These are phyloP conservation scores for Pipistrellus kuhlii DNA, from an alignment of 2,797 vertebrate species.

Conservation along the genomic window DNA sequence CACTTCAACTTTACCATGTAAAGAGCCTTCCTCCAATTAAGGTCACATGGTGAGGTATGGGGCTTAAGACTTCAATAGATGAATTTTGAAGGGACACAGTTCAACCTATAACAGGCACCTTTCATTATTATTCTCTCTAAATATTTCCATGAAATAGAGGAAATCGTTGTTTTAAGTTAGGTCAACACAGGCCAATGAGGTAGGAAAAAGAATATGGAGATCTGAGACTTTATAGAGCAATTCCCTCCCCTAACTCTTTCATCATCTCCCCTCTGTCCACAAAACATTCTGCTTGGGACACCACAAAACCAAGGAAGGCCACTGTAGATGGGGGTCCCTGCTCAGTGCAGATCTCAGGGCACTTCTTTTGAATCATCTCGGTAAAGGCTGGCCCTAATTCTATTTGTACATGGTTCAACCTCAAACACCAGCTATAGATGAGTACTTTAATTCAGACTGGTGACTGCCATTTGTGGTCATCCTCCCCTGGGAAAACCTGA, in stretches of 20 bases:
- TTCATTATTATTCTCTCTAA: background rate
- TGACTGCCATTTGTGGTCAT: constrained; percentile 75
- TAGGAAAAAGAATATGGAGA: background rate
- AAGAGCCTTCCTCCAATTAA: background rate
- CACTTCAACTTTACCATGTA: background rate
- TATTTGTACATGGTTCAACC: constrained; percentile 79
- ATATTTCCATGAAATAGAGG: background rate
- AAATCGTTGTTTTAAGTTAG: background rate
- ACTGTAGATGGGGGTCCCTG: constrained; percentile 13
- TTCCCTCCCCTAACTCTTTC: constrained; percentile 13
- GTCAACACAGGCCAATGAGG: background rate
- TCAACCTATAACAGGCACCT: background rate
- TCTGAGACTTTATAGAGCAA: background rate
- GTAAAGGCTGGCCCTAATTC: constrained; percentile 71
- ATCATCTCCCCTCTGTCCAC: constrained; percentile 34
- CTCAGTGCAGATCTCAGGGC: background rate
- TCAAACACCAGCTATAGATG: constrained; percentile 79
- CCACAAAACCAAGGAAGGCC: constrained; percentile 72
- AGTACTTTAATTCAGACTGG: constrained; percentile 71
- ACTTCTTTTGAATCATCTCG: constrained; percentile 71
- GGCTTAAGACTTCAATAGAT: background rate
- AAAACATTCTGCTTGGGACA: constrained; percentile 54
- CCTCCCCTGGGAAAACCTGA: constrained; percentile 61
- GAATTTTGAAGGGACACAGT: background rate
- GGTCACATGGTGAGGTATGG: background rate